These are phyloP conservation scores for Smutsia temminckii DNA, from an alignment of 2,797 vertebrate species.

Conservation along the genomic window DNA sequence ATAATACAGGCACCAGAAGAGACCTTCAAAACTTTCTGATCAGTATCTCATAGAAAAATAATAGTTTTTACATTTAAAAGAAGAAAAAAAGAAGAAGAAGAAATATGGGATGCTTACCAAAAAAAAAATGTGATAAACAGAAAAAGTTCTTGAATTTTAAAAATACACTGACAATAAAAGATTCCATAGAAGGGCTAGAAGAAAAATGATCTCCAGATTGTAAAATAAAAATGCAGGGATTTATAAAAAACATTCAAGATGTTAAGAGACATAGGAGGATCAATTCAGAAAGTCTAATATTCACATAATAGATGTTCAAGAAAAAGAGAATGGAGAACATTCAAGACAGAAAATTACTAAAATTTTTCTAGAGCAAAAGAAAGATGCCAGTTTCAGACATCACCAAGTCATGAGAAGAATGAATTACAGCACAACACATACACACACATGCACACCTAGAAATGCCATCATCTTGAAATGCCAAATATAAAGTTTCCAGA, in stretches of 20 bases:
- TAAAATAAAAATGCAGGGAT: neutral
- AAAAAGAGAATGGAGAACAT: neutral
- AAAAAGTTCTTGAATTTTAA: neutral
- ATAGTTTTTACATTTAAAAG: neutral
- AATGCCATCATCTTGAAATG: neutral
- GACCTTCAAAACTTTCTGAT: neutral
- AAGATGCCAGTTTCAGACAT: neutral
- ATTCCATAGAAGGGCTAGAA: neutral
- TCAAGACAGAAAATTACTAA: neutral
- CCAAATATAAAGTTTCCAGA: neutral
- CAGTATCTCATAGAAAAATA: neutral
- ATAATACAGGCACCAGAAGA: neutral
- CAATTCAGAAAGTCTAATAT: neutral
- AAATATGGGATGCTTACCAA: neutral
- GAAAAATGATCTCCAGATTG: neutral
- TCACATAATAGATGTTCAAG: neutral
- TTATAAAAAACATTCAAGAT: neutral
- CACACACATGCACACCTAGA: too few relatives aligned
- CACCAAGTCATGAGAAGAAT: neutral
- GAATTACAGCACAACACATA: neutral
- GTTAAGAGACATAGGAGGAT: neutral
- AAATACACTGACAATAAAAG: neutral
- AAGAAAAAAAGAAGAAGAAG: neutral
- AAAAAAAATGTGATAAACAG: neutral
- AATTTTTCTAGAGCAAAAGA: neutral